A percentile compares a stretch with the other conserved stretches of the same genome.
These are phyloP conservation scores for Menidia menidia DNA, from an alignment of 2,797 vertebrate genomes.

Conservation along the genomic window DNA sequence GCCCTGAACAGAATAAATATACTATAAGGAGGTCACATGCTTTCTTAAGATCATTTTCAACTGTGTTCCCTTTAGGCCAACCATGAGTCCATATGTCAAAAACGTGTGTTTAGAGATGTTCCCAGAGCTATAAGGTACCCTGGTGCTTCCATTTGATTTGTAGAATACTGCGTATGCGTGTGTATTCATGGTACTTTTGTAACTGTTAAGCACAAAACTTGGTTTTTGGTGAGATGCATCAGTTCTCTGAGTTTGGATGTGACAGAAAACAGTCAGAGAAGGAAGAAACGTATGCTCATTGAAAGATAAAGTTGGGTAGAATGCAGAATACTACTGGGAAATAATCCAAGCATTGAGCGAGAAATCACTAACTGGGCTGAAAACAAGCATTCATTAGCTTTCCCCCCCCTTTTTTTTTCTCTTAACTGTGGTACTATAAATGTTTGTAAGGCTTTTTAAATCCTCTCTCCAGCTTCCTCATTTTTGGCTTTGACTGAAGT, in stretches of 20 bases:
- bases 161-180: slow-evolving; percentile 2
- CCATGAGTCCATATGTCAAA: slow-evolving; percentile 40
- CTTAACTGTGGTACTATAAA: background rate
- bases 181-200: slow-evolving; percentile 8
- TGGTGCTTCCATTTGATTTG: slow-evolving; percentile 2
- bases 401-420: background rate
- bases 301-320: too few species aligned
- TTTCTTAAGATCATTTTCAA: slow-evolving; percentile 31
- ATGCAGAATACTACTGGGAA: too few species aligned
- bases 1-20: slow-evolving; percentile 23
- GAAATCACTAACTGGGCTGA: background rate
- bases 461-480: background rate
- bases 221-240: background rate
- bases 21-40: slow-evolving; percentile 58
- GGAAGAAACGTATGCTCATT: too few species aligned
- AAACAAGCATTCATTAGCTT: background rate
- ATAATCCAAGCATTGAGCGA: background rate
- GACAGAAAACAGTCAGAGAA: background rate
- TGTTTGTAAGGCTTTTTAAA: background rate
- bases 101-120: slow-evolving; percentile 12
- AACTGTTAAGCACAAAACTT: background rate
- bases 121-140: slow-evolving; percentile 6
- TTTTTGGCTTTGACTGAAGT: background rate
- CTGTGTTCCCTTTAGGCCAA: slow-evolving; percentile 32
- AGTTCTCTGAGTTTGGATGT: background rate